A percentile compares a stretch with the other conserved stretches of the same genome.
Conservation (phyloP, 1,140 invertebrate genomes). For the Catajapyx aquilonaris region DNA sequence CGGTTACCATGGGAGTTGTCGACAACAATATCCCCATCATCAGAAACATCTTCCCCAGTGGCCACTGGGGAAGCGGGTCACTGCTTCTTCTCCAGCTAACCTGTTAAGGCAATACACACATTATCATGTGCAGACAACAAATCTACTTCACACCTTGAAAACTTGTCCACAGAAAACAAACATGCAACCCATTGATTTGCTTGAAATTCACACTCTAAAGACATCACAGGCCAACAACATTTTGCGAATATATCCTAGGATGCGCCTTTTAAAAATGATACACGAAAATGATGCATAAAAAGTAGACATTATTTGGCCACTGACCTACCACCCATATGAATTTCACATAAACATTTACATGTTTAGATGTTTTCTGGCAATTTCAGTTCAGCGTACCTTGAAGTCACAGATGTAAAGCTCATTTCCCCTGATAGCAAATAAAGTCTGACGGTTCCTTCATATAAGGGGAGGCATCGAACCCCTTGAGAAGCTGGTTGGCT, state of each 20-base stretch:
- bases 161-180: constrained; percentile 1
- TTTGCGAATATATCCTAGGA: no score
- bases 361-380: no score
- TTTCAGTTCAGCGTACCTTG: no score
- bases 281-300: no score
- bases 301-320: no score
- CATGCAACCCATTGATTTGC: constrained; percentile 2
- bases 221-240: no score
- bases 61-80: constrained; percentile 94
- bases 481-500: constrained; percentile 71
- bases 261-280: no score
- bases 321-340: no score
- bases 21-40: constrained; percentile 85
- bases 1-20: constrained; percentile 96
- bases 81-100: constrained; percentile 78
- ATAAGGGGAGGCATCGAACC: constrained; percentile 93
- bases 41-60: constrained; percentile 92
- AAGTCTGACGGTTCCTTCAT: constrained; percentile 95
- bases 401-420: no score
- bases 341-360: no score
- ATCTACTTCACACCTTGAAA: constrained; percentile 2
- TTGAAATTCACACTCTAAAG: no score
- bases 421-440: constrained; percentile 71
- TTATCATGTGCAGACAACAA: neutral
- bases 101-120: constrained; percentile 39